Evolutionary conservation across 2,888 invertebrate genomes (phyloP).

Genomic region (Icerya purchasi): DNA sequence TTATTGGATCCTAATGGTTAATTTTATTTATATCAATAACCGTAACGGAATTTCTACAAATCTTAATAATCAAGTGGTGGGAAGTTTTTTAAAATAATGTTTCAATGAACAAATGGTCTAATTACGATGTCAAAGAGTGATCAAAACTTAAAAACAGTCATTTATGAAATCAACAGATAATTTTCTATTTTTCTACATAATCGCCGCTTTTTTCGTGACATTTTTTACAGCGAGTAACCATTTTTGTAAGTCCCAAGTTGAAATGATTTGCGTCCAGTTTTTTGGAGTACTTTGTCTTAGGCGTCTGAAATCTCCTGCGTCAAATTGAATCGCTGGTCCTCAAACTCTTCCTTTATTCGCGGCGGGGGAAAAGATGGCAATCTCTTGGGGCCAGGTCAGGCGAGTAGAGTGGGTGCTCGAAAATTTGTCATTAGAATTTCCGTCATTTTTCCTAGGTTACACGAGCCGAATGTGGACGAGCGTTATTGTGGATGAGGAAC

Average conservation of each 20-base stretch:
- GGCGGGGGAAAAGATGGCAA: slow-evolving; percentile 13
- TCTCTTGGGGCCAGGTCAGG: slow-evolving; percentile 14
- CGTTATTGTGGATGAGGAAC: slow-evolving; percentile 9
- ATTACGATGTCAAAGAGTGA: too few species aligned
- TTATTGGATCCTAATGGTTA: too few species aligned
- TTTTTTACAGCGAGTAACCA: not conserved
- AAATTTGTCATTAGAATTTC: slow-evolving; percentile 8
- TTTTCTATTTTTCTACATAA: too few species aligned
- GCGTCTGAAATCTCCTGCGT: not conserved
- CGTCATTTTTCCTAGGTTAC: slow-evolving; percentile 10
- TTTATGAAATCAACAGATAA: too few species aligned
- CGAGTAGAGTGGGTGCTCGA: slow-evolving; percentile 11
- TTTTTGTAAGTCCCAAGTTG: not conserved
- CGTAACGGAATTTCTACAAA: too few species aligned
- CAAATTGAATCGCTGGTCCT: too few species aligned
- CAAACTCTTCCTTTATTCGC: slow-evolving; percentile 1
- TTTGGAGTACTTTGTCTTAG: slow-evolving; percentile 1
- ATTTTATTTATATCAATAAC: too few species aligned
- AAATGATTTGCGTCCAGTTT: slow-evolving; percentile 1
- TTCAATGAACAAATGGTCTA: too few species aligned
- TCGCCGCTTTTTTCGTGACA: too few species aligned
- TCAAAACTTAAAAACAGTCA: too few species aligned
- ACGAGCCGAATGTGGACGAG: slow-evolving; percentile 13
- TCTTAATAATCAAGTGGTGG: too few species aligned
- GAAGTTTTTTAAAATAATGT: too few species aligned